phyloP scores from a whole-genome alignment of 2,888 invertebrate species.

The Dolichopus griseipennis region DNA sequence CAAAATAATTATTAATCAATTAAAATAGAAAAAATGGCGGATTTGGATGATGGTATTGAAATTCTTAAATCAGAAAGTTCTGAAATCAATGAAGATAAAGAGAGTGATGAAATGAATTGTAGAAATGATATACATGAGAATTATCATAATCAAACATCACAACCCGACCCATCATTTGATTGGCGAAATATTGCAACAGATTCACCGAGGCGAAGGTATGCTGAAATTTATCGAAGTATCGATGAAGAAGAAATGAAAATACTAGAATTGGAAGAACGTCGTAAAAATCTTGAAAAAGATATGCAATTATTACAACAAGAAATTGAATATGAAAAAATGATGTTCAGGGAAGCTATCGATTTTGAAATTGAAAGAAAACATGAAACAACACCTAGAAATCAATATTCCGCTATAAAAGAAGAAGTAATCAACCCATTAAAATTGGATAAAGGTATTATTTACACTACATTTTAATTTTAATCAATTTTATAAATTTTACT shows the following conservation, averaged over 20 bases:
- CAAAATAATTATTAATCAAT: no score
- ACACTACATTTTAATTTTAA: neutral
- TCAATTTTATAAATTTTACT: no score
- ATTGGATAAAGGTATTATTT: conserved; percentile 16
- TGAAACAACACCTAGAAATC: neutral
- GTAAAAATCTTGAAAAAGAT: conserved; percentile 17
- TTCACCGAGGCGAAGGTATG: conserved; percentile 13
- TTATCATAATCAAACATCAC: no score
- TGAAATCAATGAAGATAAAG: no score
- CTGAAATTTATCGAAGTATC: conserved; percentile 18
- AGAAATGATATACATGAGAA: no score
- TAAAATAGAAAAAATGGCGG: no score
- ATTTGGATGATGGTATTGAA: no score
- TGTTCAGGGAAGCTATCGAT: conserved; percentile 17
- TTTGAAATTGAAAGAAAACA: conserved; percentile 13
- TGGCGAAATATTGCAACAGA: no score
- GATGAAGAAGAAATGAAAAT: conserved; percentile 18
- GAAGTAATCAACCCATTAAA: conserved; percentile 14
- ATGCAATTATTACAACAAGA: conserved; percentile 19
- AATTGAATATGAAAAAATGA: conserved; percentile 18
- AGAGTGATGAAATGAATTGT: no score
- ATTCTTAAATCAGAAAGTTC: no score
- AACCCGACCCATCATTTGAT: no score
- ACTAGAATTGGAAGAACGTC: conserved; percentile 15
- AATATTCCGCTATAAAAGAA: neutral